Evolutionary conservation across 2,797 vertebrate genomes (phyloP), one percentile per base, ranked within the genome.

Genomic region (Ctenosaura bakeri): DNA sequence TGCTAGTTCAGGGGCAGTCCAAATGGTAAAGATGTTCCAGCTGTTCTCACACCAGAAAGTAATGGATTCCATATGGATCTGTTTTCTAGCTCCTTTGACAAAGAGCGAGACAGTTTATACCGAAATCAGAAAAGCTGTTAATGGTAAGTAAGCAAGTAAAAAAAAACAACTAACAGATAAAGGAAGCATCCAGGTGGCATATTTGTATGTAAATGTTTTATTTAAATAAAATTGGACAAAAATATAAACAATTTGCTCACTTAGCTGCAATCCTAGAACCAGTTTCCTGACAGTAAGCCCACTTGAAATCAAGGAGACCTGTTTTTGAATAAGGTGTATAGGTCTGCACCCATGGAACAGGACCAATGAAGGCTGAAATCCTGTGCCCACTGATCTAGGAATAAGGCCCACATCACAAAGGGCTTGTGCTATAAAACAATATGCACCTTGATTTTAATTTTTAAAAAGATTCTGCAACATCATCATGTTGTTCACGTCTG

Each of bases 101-200:
- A 98, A 98, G 95, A 98, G 98, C 50, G 98, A 99, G 93, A 99
- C 98, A 0, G 98, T 99, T 93, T 99, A 99, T 98, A 99, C 98
- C 94, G 98, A 99, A 97, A 98, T 99, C 95, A 98, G 98, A 96
- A 98, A 98, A 95, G 89, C 97, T 93, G 93, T 96, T 93, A 96
- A 97, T 88, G 98, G 98, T 99, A 97, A 98, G 98, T 98, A 94
- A 95, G 93, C 92, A 92, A 95, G 92, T 91, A 84, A 89, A 92
- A 92, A 93, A 92, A 1, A n/a, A 32, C 7, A 24, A 54, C 6
- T 38, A 32, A 83, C 18, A 42, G 26, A 80, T 54, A 80, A 73
- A 54, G 26, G 35, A 26, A 59, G 38, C n/a, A 9, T 32, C 54
- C 24, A n/a, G 59, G 13, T 77, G 54, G 4, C 32, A 89, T 83